phyloP scores from a whole-genome alignment of 1,140 invertebrate species.

The Cherax quadricarinatus region DNA sequence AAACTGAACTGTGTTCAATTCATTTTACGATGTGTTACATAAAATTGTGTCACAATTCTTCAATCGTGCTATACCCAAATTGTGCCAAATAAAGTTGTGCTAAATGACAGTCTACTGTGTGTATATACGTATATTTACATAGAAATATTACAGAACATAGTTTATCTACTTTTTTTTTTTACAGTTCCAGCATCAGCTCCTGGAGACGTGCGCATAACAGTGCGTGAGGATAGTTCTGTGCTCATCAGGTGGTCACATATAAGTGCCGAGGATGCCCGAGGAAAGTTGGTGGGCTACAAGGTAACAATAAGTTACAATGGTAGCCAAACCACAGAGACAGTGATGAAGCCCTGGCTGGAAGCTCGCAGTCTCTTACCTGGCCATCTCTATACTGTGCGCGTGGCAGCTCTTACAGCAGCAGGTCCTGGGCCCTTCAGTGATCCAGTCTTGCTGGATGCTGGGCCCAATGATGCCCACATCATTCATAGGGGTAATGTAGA shows the following conservation, averaged over 20 bases:
- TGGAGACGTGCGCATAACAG: slow-evolving; percentile 41
- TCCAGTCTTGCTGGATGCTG: slow-evolving; percentile 50
- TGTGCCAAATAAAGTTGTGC: too few species aligned
- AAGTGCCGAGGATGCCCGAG: slow-evolving; percentile 38
- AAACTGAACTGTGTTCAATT: too few species aligned
- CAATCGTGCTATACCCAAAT: too few species aligned
- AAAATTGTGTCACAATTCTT: too few species aligned
- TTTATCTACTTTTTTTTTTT: background rate
- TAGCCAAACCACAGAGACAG: slow-evolving; percentile 56
- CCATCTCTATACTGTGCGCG: slow-evolving; percentile 62
- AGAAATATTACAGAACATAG: background rate
- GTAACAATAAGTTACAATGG: slow-evolving; percentile 67
- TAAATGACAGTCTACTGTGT: too few species aligned
- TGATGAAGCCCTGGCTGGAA: slow-evolving; percentile 66
- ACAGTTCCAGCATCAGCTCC: slow-evolving; percentile 65
- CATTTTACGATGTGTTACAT: too few species aligned
- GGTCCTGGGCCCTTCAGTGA: slow-evolving; percentile 66
- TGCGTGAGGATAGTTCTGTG: slow-evolving; percentile 43
- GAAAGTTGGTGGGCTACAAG: slow-evolving; percentile 62
- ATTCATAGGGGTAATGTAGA: slow-evolving; percentile 29
- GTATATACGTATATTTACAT: too few species aligned
- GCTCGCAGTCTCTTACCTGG: slow-evolving; percentile 52
- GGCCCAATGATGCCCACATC: slow-evolving; percentile 19
- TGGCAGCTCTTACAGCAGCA: slow-evolving; percentile 66
- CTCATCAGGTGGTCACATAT: slow-evolving; percentile 64